Percentiles rank a stretch among this genome's conserved stretches.
Evolutionary conservation across 2,888 invertebrate genomes (phyloP).

Genomic region (Glyphotaelius pellucidus): DNA sequence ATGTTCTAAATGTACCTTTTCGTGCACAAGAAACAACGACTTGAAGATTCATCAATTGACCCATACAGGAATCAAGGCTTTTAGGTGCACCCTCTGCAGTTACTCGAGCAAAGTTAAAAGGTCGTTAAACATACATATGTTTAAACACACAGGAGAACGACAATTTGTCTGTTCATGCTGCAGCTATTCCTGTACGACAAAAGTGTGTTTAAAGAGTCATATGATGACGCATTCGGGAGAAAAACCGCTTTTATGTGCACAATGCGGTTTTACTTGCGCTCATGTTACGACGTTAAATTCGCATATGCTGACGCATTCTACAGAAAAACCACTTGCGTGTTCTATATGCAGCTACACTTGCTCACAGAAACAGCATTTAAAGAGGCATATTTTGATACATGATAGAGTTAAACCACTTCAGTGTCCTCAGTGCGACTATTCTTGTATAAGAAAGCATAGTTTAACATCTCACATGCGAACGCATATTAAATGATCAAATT

Average conservation of each 20-base stretch:
- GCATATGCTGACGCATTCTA: constrained; percentile 29
- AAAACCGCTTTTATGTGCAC: neutral
- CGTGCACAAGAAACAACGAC: neutral
- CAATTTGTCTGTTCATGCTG: neutral
- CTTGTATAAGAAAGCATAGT: neutral
- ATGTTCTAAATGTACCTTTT: constrained; percentile 9
- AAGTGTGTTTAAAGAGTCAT: constrained; percentile 9
- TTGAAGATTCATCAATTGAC: neutral
- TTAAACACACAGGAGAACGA: constrained; percentile 9
- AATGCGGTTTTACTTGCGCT: neutral
- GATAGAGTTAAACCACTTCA: neutral
- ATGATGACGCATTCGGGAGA: constrained; percentile 22
- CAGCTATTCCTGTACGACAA: neutral
- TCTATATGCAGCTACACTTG: neutral
- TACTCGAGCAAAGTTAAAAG: neutral
- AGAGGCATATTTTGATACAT: constrained; percentile 11
- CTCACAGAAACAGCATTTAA: neutral
- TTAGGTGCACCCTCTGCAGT: neutral
- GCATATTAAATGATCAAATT: neutral
- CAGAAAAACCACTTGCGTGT: neutral
- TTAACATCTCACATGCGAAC: neutral
- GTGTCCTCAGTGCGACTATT: neutral
- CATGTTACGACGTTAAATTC: neutral
- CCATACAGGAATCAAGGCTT: constrained; percentile 15
- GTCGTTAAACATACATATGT: neutral